These are phyloP conservation scores for Gnathonemus echidnorhynchus DNA, from an alignment of 2,113 vertebrate genomes.

Conservation along the genomic window DNA sequence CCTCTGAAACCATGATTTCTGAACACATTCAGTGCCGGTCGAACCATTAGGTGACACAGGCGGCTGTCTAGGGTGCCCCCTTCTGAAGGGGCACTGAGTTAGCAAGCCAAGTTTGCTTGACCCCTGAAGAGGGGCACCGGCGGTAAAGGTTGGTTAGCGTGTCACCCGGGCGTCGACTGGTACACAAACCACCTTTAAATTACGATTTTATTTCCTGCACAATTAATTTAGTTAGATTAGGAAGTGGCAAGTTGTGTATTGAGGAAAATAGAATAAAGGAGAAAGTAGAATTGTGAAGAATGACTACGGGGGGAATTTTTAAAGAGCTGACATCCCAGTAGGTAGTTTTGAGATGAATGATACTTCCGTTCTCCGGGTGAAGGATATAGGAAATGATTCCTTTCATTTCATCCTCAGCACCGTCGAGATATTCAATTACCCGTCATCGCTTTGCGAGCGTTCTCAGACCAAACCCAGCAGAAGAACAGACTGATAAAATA, in stretches of 20 bases:
- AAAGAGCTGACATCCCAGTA: not conserved
- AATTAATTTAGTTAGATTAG: not conserved
- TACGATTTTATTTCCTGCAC: not conserved
- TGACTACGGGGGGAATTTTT: not conserved
- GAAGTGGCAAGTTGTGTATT: not conserved
- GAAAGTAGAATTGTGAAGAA: not conserved
- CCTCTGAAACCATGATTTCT: not conserved
- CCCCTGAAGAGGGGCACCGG: not conserved
- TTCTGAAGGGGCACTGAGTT: not conserved
- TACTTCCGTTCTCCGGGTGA: not conserved
- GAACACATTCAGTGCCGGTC: not conserved
- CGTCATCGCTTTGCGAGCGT: not conserved
- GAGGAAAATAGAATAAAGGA: not conserved
- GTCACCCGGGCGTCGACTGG: not conserved
- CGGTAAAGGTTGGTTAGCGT: not conserved
- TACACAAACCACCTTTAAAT: not conserved
- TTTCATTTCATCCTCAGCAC: conserved; percentile 10
- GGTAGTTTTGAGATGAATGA: not conserved
- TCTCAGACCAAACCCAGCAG: not conserved
- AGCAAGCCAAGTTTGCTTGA: not conserved
- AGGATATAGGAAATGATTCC: conserved; percentile 8
- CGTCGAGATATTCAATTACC: not conserved
- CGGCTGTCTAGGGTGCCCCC: not conserved
- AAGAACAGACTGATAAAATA: conserved; percentile 15
- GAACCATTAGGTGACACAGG: not conserved